phyloP scores from a whole-genome alignment of 2,888 invertebrate genomes.

The Chouioia cunea region DNA sequence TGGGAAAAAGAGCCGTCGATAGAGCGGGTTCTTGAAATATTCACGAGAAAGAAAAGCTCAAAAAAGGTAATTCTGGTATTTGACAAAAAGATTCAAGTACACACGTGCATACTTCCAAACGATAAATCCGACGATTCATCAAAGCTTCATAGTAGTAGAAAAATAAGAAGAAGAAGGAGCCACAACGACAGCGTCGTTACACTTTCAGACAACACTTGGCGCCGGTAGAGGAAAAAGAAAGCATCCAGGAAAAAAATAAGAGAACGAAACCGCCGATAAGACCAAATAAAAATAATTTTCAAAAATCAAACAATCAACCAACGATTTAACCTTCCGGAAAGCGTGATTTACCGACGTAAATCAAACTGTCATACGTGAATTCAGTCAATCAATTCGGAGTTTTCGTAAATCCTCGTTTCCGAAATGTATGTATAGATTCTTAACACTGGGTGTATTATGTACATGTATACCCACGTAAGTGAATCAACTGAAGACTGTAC shows the following conservation, averaged over 20 bases:
- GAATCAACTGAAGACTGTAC: slow-evolving; percentile 13
- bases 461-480: not conserved
- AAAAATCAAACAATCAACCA: too few species aligned
- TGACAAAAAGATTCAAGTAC: not conserved
- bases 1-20: too few species aligned
- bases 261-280: not conserved
- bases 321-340: slow-evolving; percentile 20
- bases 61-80: too few species aligned
- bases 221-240: not conserved
- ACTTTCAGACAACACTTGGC: not conserved
- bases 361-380: slow-evolving; percentile 36
- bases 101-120: too few species aligned
- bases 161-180: not conserved
- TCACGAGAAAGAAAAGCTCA: too few species aligned
- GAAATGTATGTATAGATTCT: not conserved
- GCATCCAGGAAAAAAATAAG: not conserved
- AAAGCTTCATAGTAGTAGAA: not conserved
- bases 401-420: not conserved
- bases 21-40: too few species aligned
- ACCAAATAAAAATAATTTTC: too few species aligned
- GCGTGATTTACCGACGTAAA: slow-evolving; percentile 41
- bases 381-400: slow-evolving; percentile 31
- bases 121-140: slow-evolving; percentile 16
- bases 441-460: not conserved
- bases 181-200: not conserved